Evolutionary conservation across 2,797 vertebrate species (phyloP), one percentile per base, ranked within the genome.

Genomic region (Cirrhinus molitorella): DNA sequence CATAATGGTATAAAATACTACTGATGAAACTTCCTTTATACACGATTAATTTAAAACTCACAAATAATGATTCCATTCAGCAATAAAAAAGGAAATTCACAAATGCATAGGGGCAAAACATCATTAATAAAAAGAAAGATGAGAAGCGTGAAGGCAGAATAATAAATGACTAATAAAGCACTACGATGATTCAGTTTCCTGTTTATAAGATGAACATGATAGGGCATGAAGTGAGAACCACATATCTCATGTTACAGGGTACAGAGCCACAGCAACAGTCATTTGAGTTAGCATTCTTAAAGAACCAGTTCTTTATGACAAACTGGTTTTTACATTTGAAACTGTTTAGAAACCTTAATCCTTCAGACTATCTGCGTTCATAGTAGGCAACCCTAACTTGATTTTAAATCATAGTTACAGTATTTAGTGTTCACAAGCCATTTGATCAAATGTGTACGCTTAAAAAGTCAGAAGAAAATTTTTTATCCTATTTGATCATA

Each of bases 211-310:
- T 72, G 43, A 73, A 81, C 45, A 25, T 51, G 43, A 73, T 19
- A 6, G 53, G 13, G 28, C 40, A 34, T 37, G 40, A 3, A 59
- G 43, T 47, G 28, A 49, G 31, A 65, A 81, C 43, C 10, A 17
- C 53, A 65, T 25, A 85, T 80, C 66, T 28, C 84, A 85, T 25
- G n/a, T 75, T 25, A 59, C 72, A 75, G 21, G 13, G n/a, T 59
- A 75, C 28, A 51, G 4, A 53, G 45, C 16, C 55, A 65, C 2
- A 40, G 31, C 45, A 81, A 63, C 43, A 25, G 80, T 51, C 55
- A 34, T 61, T 47, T 49, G 28, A 73, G 25, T 34, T 13, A 53
- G 17, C 11, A 11, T 34, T 82, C 34, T 43, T 17, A 37, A 55
- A 66, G 16, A 75, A 79, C 63, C 77, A 17, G 77, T 67, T 55